Percentiles rank a stretch among this genome's conserved stretches.
Conservation (phyloP, 2,797 vertebrate species). For the Acrossocheilus fasciatus region DNA sequence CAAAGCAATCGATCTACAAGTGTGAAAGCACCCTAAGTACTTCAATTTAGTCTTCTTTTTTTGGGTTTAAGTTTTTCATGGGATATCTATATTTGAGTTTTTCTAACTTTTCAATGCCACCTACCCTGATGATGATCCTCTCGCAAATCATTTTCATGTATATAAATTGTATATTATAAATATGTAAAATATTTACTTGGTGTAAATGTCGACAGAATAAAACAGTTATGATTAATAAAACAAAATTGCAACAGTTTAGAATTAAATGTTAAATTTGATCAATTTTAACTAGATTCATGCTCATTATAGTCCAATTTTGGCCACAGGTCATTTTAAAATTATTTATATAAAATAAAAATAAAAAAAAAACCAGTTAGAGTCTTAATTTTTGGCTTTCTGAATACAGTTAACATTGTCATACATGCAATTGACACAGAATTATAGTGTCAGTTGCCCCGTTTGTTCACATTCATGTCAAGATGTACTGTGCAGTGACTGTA, state of each 20-base stretch:
- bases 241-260: background rate
- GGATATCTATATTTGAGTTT: background rate
- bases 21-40: too few species aligned
- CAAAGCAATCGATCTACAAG: too few species aligned
- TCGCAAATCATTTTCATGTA: background rate
- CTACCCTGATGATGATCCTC: too few species aligned
- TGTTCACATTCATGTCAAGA: constrained; percentile 21
- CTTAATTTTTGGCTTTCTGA: background rate
- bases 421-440: background rate
- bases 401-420: background rate
- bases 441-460: background rate
- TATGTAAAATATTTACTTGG: background rate
- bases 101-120: too few species aligned
- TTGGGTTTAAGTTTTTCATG: background rate
- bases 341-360: background rate
- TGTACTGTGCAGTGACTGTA: background rate
- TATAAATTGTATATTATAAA: background rate
- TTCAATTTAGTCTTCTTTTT: background rate
- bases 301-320: background rate
- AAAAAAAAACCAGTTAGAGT: background rate
- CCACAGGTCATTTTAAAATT: too few species aligned
- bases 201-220: background rate
- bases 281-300: background rate
- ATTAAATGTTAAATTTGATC: too few species aligned
- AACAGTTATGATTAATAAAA: background rate